These are phyloP conservation scores for Polydrusus pterygomalis DNA, from an alignment of 2,888 invertebrate genomes.

Conservation along the genomic window DNA sequence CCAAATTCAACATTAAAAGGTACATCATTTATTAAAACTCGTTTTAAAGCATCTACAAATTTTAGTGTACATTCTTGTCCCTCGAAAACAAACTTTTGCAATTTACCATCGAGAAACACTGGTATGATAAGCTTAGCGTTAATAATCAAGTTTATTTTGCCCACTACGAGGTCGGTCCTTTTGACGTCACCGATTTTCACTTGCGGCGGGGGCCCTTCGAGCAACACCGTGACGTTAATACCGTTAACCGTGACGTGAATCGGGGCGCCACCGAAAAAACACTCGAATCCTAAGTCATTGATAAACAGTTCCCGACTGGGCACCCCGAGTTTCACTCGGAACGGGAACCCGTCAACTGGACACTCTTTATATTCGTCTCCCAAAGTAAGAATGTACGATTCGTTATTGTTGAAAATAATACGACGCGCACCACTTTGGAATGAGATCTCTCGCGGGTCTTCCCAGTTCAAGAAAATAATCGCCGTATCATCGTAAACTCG, in stretches of 20 bases:
- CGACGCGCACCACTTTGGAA: conserved; percentile 87
- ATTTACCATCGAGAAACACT: conserved; percentile 88
- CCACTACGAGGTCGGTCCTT: conserved; percentile 87
- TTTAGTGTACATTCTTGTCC: conserved; percentile 84
- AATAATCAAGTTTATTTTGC: conserved; percentile 88
- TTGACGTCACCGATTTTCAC: conserved; percentile 90
- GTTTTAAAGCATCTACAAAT: conserved; percentile 85
- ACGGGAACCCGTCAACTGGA: conserved; percentile 82
- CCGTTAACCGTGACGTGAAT: conserved; percentile 84
- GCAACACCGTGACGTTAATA: conserved; percentile 83
- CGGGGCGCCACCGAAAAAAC: conserved; percentile 93
- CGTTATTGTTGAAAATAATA: conserved; percentile 85
- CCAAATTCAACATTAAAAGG: conserved; percentile 88
- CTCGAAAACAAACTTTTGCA: conserved; percentile 85
- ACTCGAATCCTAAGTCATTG: conserved; percentile 92
- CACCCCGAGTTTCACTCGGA: conserved; percentile 90
- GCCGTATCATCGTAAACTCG: conserved; percentile 91
- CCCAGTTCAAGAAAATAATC: conserved; percentile 88
- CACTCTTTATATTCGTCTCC: conserved; percentile 85
- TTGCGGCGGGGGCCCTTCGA: conserved; percentile 94
- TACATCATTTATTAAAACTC: conserved; percentile 86
- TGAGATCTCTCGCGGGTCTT: conserved; percentile 89
- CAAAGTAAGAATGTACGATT: conserved; percentile 77
- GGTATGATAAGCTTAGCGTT: conserved; percentile 87
- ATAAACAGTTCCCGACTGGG: conserved; percentile 94